Evolutionary conservation across 2,113 vertebrate genomes (phyloP).

Genomic region (Tetraodon nigroviridis): DNA sequence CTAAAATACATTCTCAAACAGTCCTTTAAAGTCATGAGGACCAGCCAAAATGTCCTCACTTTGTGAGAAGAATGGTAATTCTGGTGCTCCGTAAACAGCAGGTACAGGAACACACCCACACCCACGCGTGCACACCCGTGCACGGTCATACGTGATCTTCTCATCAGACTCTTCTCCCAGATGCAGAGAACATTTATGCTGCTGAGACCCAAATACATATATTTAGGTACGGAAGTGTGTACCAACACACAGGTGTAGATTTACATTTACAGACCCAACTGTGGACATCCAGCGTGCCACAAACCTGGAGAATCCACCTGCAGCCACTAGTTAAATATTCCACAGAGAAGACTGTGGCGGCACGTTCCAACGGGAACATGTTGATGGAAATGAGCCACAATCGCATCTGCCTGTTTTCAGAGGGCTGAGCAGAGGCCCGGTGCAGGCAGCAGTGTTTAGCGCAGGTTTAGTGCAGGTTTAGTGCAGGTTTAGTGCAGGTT

Average conservation of each 20-base stretch:
- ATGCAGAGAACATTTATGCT: slow-evolving; percentile 28
- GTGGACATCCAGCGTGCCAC: neutral
- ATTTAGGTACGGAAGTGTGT: slow-evolving; percentile 19
- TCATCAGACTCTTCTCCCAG: slow-evolving; percentile 41
- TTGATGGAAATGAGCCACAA: slow-evolving; percentile 19
- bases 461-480: too few species aligned
- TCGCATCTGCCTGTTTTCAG: slow-evolving; percentile 8
- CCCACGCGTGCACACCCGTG: slow-evolving; percentile 7
- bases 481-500: too few species aligned
- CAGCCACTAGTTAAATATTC: slow-evolving; percentile 9
- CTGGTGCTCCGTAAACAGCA: too few species aligned
- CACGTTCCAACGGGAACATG: slow-evolving; percentile 25
- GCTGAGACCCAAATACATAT: slow-evolving; percentile 52
- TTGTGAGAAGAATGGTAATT: too few species aligned
- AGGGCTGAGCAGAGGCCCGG: slow-evolving; percentile 6
- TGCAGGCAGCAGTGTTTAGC: neutral
- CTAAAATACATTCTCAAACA: too few species aligned
- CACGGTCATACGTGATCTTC: slow-evolving; percentile 32
- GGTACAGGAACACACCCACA: neutral
- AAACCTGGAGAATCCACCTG: slow-evolving; percentile 3
- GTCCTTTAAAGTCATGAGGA: too few species aligned
- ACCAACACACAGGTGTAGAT: slow-evolving; percentile 12
- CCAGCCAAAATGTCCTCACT: too few species aligned
- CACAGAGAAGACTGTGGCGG: slow-evolving; percentile 20
- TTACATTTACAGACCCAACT: slow-evolving; percentile 21